Base-by-base conservation (phyloP, 2,888 invertebrate species). In the Ichneumoninae sp. region DNA sequence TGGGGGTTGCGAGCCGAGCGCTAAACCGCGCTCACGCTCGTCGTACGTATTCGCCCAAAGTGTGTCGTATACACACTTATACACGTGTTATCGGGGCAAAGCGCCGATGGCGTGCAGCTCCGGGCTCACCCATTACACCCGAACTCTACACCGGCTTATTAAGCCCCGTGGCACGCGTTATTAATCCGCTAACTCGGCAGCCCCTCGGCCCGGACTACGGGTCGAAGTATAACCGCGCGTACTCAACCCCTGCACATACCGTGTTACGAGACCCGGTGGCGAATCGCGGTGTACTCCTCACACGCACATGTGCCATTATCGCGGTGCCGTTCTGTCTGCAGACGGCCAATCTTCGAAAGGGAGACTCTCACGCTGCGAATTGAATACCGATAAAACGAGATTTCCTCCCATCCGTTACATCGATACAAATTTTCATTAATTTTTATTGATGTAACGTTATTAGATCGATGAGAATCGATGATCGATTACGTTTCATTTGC, bases 111-210 rank as follows among this genome's bases (percentile, higher is more conserved):
- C 83, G 83, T 85, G 77, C 77, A 65, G 78, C 66, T 16, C 69
- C 70, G 75, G 47, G 73, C 52, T 78, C 74, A 82, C 84, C 87
- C 85, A 86, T 87, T 87, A 79, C 87, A 88, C 87, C 44, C 89
- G 90, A 93, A 92, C 90, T 88, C 91, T 89, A 91, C 90, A 91
- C 92, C 91, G 88, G 89, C 89, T 91, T 89, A 92, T 92, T 92
- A 91, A 91, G 83, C 89, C 91, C 91, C 90, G 91, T 92, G 92
- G 88, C 92, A 92, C 91, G 92, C 91, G 92, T 93, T 93, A 93
- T 93, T 93, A 93, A 93, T 93, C 92, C 92, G 91, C 91, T 89
- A 91, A 91, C 90, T 90, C 90, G 87, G 87, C 78, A 75, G 66
- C 83, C 83, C 85, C 63, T 52, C 19, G 44, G 74, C 33, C 47